These are phyloP conservation scores for Conger conger DNA, from an alignment of 2,113 vertebrate species.

Conservation along the genomic window DNA sequence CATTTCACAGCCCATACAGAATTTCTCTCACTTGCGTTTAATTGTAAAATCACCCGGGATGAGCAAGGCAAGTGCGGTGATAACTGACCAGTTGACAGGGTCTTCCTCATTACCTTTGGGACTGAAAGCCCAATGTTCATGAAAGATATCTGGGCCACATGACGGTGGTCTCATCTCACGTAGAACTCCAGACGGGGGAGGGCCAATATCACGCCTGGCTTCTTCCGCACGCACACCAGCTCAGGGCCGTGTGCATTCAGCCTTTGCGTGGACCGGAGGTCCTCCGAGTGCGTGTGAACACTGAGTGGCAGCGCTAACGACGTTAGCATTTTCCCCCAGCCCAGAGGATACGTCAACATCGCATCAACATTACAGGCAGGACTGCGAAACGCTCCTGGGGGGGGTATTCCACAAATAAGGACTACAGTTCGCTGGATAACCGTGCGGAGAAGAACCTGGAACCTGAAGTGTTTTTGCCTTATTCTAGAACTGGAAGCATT, in stretches of 20 bases:
- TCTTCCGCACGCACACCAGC: not conserved
- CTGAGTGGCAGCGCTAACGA: not conserved
- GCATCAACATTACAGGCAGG: not conserved
- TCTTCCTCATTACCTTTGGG: not conserved
- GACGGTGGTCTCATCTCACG: not conserved
- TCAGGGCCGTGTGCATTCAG: not conserved
- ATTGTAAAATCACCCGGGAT: too few species aligned
- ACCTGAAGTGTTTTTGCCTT: too few species aligned
- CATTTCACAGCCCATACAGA: too few species aligned
- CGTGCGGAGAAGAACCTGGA: too few species aligned
- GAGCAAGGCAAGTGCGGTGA: not conserved
- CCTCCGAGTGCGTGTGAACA: not conserved
- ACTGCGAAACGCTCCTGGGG: too few species aligned
- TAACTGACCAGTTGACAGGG: not conserved
- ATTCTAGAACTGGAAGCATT: too few species aligned
- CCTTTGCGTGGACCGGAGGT: not conserved
- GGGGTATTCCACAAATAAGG: too few species aligned
- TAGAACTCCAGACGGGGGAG: not conserved
- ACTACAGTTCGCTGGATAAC: too few species aligned
- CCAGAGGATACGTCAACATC: not conserved
- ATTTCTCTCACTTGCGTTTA: too few species aligned
- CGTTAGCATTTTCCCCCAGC: not conserved
- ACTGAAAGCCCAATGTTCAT: not conserved
- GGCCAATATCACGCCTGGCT: not conserved
- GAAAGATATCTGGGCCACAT: not conserved